A percentile compares a stretch with the other conserved stretches of the same genome.
Evolutionary conservation across 2,797 vertebrate genomes (phyloP).

Genomic region (Rhadinocentrus ornatus): DNA sequence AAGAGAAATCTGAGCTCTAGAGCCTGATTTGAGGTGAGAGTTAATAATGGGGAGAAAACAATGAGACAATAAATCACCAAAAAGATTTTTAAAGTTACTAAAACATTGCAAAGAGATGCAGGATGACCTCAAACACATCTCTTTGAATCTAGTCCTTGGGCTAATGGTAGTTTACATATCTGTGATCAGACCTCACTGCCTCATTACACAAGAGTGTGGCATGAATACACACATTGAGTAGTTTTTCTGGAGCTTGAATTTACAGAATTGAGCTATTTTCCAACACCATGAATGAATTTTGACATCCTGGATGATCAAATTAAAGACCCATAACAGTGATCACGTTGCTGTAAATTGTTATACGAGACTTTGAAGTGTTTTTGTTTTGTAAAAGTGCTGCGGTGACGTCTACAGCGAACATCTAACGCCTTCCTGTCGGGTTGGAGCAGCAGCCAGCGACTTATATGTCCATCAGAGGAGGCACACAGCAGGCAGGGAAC

Average conservation of each 20-base stretch:
- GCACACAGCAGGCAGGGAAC: conserved; percentile 11
- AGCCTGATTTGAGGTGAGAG: no score
- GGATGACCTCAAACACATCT: not conserved
- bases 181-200: no score
- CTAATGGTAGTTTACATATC: no score
- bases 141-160: not conserved
- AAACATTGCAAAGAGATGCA: not conserved
- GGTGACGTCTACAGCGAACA: not conserved
- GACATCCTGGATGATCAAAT: no score
- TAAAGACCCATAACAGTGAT: no score
- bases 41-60: not conserved
- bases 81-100: not conserved
- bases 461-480: conserved; percentile 38
- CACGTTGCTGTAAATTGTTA: no score
- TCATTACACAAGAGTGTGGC: no score
- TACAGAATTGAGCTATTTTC: not conserved
- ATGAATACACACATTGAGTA: not conserved
- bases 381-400: not conserved
- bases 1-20: not conserved
- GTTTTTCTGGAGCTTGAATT: not conserved
- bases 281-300: not conserved
- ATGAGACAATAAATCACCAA: not conserved
- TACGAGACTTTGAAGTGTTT: not conserved
- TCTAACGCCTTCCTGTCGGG: conserved; percentile 2
- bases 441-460: conserved; percentile 21